Conservation (phyloP, 2,888 invertebrate species). For the Cordilura impudica region DNA sequence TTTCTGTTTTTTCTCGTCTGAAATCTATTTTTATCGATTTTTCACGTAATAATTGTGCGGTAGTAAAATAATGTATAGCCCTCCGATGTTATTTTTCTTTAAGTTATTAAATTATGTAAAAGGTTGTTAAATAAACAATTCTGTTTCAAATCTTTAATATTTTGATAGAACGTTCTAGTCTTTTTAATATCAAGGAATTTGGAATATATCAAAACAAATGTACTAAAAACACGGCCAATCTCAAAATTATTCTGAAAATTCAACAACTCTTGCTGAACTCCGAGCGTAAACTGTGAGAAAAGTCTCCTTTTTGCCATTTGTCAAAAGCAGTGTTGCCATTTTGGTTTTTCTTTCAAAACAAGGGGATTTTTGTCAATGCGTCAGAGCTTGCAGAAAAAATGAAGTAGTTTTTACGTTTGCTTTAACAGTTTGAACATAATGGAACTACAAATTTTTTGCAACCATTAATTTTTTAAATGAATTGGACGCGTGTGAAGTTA, state of each 20-base stretch:
- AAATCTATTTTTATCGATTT: slow-evolving; percentile 66
- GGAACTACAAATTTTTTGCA: too few species aligned
- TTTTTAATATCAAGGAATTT: neutral
- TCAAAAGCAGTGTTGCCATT: too few species aligned
- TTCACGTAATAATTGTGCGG: slow-evolving; percentile 58
- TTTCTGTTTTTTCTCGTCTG: slow-evolving; percentile 10
- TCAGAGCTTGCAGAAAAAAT: too few species aligned
- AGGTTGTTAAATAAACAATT: neutral
- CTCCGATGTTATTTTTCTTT: slow-evolving; percentile 1
- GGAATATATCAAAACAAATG: slow-evolving; percentile 15
- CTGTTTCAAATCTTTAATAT: neutral
- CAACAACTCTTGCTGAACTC: slow-evolving; percentile 10
- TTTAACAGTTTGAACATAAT: too few species aligned
- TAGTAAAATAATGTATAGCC: neutral
- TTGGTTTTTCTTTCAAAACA: too few species aligned
- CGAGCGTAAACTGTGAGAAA: slow-evolving; percentile 1
- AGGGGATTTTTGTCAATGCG: too few species aligned
- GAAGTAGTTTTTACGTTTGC: too few species aligned
- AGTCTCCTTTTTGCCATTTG: neutral
- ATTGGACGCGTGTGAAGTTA: too few species aligned
- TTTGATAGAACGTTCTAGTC: neutral
- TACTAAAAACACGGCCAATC: slow-evolving; percentile 7
- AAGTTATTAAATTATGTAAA: neutral
- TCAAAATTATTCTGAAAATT: neutral
- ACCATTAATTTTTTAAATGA: too few species aligned